These are phyloP conservation scores for Periophthalmus magnuspinnatus DNA, from an alignment of 2,797 vertebrate species.

Conservation along the genomic window DNA sequence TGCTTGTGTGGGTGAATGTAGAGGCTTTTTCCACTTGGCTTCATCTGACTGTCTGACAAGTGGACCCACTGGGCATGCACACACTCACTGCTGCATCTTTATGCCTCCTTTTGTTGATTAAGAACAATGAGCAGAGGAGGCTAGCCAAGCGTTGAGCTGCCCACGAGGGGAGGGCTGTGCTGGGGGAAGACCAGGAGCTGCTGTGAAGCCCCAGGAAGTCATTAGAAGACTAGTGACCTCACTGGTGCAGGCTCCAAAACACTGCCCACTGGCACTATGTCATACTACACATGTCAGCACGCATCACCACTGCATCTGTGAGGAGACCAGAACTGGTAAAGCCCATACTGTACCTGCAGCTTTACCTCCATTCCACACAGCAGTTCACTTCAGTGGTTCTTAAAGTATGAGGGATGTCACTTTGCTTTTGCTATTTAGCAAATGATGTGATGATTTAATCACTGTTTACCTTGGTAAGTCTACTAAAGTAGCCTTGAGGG, in stretches of 20 bases:
- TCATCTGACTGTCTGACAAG: slow-evolving; percentile 71
- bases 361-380: slow-evolving; percentile 21
- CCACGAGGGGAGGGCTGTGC: slow-evolving; percentile 38
- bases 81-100: slow-evolving; percentile 71
- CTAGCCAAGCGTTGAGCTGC: slow-evolving; percentile 59
- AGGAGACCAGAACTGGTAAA: slow-evolving; percentile 58
- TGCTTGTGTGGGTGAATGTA: slow-evolving; percentile 31
- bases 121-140: slow-evolving; percentile 66
- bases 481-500: no score
- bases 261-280: slow-evolving; percentile 63
- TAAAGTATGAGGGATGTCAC: not conserved
- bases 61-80: slow-evolving; percentile 75
- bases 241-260: slow-evolving; percentile 55
- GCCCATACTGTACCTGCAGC: slow-evolving; percentile 45
- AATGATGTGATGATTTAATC: no score
- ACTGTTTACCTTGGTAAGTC: no score
- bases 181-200: slow-evolving; percentile 39
- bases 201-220: slow-evolving; percentile 58
- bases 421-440: not conserved
- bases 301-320: slow-evolving; percentile 60
- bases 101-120: slow-evolving; percentile 78
- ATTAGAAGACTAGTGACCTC: slow-evolving; percentile 72
- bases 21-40: slow-evolving; percentile 68
- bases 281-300: slow-evolving; percentile 74
- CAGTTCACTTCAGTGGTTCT: no score